A percentile compares a stretch with the other conserved stretches of the same genome.
phyloP scores from a whole-genome alignment of 2,888 invertebrate genomes.

The Hetaerina titia region DNA sequence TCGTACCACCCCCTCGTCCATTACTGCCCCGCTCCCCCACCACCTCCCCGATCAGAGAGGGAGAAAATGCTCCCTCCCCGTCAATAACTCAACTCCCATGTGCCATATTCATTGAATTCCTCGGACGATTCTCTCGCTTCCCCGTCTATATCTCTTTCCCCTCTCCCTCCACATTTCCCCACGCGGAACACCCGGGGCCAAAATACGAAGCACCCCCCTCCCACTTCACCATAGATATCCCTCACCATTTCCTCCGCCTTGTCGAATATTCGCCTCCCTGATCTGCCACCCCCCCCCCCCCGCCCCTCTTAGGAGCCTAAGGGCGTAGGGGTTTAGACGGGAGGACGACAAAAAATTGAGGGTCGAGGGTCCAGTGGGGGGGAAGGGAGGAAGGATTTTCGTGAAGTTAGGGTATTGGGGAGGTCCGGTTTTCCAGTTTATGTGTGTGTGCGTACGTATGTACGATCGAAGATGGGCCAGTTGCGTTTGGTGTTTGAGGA shows the following conservation, averaged over 20 bases:
- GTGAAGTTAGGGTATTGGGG: background rate
- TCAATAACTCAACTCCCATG: slow-evolving; percentile 48
- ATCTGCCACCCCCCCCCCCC: background rate
- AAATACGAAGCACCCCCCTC: background rate
- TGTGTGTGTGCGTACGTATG: slow-evolving; percentile 24
- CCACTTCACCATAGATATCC: background rate
- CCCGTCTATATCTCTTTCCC: background rate
- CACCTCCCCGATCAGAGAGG: background rate
- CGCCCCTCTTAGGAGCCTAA: background rate
- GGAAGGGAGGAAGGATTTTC: background rate
- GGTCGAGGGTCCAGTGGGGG: background rate
- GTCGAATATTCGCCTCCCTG: slow-evolving; percentile 34
- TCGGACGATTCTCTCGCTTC: slow-evolving; percentile 40
- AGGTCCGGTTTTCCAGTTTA: background rate
- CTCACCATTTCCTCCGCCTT: slow-evolving; percentile 34
- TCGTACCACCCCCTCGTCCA: background rate
- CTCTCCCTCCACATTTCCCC: background rate
- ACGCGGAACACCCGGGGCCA: background rate
- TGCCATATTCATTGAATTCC: slow-evolving; percentile 60
- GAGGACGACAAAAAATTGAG: background rate
- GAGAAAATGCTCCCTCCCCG: slow-evolving; percentile 48
- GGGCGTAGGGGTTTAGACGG: background rate
- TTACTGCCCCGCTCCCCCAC: background rate
- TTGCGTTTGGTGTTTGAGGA: slow-evolving; percentile 23
- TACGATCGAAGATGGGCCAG: background rate